These are phyloP conservation scores for Thera obeliscata DNA, from an alignment of 2,888 invertebrate species.

Conservation along the genomic window DNA sequence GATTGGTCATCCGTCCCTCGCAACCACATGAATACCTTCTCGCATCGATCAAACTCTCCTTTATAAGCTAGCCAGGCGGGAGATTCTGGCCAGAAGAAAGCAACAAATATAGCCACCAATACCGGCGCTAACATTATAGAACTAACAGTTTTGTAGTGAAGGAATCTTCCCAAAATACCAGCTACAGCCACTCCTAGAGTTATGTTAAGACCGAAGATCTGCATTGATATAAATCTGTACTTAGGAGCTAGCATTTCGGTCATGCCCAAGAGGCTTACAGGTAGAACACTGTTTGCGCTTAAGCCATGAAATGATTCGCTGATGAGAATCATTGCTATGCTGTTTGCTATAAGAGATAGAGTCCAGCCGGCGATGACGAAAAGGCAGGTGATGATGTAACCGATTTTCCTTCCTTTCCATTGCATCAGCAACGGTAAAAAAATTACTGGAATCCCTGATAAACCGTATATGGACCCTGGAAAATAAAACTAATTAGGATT, in stretches of 20 bases:
- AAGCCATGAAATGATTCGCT: slow-evolving; percentile 38
- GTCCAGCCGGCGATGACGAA: slow-evolving; percentile 34
- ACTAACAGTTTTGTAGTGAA: slow-evolving; percentile 35
- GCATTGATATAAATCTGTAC: slow-evolving; percentile 33
- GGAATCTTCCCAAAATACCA: slow-evolving; percentile 33
- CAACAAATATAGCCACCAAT: slow-evolving; percentile 21
- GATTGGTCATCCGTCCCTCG: slow-evolving; percentile 36
- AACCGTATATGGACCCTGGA: slow-evolving; percentile 40
- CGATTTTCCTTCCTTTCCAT: slow-evolving; percentile 36
- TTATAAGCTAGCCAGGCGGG: slow-evolving; percentile 43
- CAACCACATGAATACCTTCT: slow-evolving; percentile 36
- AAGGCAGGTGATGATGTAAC: slow-evolving; percentile 29
- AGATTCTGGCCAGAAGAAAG: slow-evolving; percentile 43
- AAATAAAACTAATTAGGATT: background rate
- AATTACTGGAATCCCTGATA: slow-evolving; percentile 37
- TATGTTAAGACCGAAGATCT: slow-evolving; percentile 21
- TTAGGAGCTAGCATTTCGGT: slow-evolving; percentile 37
- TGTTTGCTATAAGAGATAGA: slow-evolving; percentile 21
- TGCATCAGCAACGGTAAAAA: slow-evolving; percentile 38
- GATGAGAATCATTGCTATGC: slow-evolving; percentile 16
- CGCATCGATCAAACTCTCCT: slow-evolving; percentile 40
- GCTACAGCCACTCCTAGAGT: slow-evolving; percentile 29
- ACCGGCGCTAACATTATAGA: slow-evolving; percentile 32
- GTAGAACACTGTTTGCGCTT: slow-evolving; percentile 32
- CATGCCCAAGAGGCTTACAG: slow-evolving; percentile 30